Percentiles rank a stretch among this genome's conserved stretches.
These are phyloP conservation scores for Oopsacas minuta DNA, from an alignment of 37 sponge, comb jelly and placozoan genomes.

Conservation along the genomic window DNA sequence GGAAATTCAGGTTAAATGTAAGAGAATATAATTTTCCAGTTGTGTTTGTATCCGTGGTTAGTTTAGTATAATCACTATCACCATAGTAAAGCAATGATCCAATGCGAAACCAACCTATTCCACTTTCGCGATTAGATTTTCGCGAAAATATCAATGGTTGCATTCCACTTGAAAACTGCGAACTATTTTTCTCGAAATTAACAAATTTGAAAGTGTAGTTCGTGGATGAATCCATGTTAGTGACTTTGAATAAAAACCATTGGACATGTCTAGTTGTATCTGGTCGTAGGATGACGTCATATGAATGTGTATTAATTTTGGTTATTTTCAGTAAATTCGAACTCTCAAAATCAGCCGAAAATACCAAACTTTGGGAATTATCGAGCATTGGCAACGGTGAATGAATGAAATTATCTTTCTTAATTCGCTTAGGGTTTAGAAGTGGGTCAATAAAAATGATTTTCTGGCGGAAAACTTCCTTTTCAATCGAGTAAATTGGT, in stretches of 20 bases:
- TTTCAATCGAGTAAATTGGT: not conserved
- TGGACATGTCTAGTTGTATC: slow-evolving; percentile 76
- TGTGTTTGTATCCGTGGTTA: not conserved
- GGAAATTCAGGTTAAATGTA: slow-evolving; percentile 47
- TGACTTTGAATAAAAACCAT: slow-evolving; percentile 69
- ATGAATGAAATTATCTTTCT: not conserved
- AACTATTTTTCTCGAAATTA: slow-evolving; percentile 41
- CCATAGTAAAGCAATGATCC: not conserved
- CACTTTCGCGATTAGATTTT: not conserved
- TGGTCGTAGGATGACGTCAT: slow-evolving; percentile 42
- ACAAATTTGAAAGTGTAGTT: slow-evolving; percentile 70
- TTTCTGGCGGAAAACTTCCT: not conserved
- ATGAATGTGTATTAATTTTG: not conserved
- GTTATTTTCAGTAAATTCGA: not conserved
- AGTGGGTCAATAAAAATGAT: not conserved
- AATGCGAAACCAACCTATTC: not conserved
- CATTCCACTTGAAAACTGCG: not conserved
- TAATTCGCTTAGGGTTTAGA: not conserved
- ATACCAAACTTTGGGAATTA: not conserved
- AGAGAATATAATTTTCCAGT: slow-evolving; percentile 28
- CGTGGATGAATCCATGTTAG: slow-evolving; percentile 30
- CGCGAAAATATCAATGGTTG: not conserved
- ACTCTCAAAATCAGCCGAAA: not conserved
- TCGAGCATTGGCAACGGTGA: not conserved
- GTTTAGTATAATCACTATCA: not conserved